Conservation (phyloP, 1,140 invertebrate species). For the Trachelipus rathkii region DNA sequence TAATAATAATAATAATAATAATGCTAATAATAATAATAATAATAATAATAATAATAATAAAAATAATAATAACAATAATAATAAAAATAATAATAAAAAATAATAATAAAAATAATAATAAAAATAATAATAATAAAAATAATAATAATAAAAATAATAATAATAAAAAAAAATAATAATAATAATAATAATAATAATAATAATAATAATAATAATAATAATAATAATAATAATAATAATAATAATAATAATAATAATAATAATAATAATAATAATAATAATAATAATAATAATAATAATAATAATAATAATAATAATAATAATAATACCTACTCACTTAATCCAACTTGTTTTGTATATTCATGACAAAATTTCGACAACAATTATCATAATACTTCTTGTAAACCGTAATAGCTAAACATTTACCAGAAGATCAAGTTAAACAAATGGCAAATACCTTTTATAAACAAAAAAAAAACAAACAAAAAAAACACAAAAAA, state of each 20-base stretch:
- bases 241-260: conserved; percentile 15
- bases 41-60: conserved; percentile 11
- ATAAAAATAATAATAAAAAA: conserved; percentile 2
- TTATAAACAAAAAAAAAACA: no score
- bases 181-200: conserved; percentile 13
- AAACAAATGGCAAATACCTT: no score
- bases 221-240: conserved; percentile 13
- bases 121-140: conserved; percentile 5
- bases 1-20: conserved; percentile 9
- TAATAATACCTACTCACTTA: no score
- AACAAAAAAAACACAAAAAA: no score
- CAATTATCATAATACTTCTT: no score
- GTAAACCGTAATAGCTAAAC: no score
- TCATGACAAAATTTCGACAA: no score
- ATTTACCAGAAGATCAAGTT: no score
- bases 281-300: conserved; percentile 1
- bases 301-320: background rate
- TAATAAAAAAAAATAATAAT: conserved; percentile 1
- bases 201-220: conserved; percentile 13
- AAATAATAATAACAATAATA: conserved; percentile 4
- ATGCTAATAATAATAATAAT: conserved; percentile 3
- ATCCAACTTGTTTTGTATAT: no score
- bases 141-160: background rate
- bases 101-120: conserved; percentile 8
- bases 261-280: background rate